Conservation (phyloP, 2,113 vertebrate genomes). For the Gorsachius goisagi region DNA sequence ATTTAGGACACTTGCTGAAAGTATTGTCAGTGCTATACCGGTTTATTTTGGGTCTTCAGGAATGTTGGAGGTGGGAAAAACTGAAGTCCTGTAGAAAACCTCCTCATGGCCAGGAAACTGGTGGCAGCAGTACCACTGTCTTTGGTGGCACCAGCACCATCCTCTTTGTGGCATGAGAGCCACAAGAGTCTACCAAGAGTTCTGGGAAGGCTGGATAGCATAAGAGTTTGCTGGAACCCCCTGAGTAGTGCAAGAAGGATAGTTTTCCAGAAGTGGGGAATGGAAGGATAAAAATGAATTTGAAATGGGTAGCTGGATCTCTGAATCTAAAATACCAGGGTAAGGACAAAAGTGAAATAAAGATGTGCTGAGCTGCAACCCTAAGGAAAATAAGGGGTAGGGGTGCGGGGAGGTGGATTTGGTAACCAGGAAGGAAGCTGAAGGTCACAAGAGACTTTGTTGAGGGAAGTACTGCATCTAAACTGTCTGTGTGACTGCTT, state of each 20-base stretch:
- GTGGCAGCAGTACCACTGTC: not conserved
- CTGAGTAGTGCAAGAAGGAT: not conserved
- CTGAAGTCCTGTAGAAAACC: not conserved
- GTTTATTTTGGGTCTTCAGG: not conserved
- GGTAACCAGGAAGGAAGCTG: not conserved
- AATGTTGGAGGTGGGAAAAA: not conserved
- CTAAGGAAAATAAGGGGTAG: not conserved
- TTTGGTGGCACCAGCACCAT: not conserved
- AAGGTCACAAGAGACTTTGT: not conserved
- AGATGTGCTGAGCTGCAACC: not conserved
- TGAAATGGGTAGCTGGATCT: not conserved
- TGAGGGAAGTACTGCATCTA: not conserved
- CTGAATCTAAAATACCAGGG: not conserved
- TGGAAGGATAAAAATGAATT: not conserved
- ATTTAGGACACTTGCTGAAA: not conserved
- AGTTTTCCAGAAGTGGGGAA: not conserved
- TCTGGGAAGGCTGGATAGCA: not conserved
- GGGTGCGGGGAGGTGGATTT: not conserved
- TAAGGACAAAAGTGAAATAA: not conserved
- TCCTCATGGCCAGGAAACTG: not conserved
- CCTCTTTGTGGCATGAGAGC: not conserved
- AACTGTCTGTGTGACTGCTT: not conserved
- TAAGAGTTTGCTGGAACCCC: not conserved
- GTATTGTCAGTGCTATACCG: too few species aligned
- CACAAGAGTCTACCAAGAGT: not conserved